Evolutionary conservation across 2,888 invertebrate genomes (phyloP), one percentile per base, ranked within the genome.

Genomic region (Rhagophthalmus giganteus): DNA sequence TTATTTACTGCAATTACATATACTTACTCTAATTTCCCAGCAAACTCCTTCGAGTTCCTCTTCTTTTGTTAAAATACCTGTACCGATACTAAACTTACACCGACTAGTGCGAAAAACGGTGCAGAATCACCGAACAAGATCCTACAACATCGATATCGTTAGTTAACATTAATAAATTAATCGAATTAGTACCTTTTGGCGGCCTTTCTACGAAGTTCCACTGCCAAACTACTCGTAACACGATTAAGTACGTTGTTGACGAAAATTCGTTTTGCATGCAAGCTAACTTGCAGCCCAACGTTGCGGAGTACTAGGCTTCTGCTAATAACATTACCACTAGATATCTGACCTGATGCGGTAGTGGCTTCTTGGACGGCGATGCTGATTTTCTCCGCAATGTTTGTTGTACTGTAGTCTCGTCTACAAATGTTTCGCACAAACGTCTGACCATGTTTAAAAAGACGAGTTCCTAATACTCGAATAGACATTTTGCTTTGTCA

Each of bases 41-140:
- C 88, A 89, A 26, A 89, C 81, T 28, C 85, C 85, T 74, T 89
- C 88, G 16, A 87, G 70, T 74, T 89, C 87, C 69, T 88, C 87
- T 64, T 88, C 86, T 66, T 85, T 86, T 1, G 87, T 87, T 14
- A 90, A 69, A 50, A 88, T 81, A 10, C 88, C 87, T 34, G 83
- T 81, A 2, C 87, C 87, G 87, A 84, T 6, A 87, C 87, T 60
- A 88, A 72, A 46, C 86, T 86, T 0, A 88, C 82, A 3, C 88
- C 86, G 47, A 88, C 84, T 10, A 88, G 70, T 3, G 88, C 87
- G 66, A 88, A 86, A 62, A 88, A 86, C 2, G 88, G 87, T 5
- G 81, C 81, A 0, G 87, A 84, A 70, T 87, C 84, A 0, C 87
- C 87, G 69, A 80, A 83, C 28, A 85, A 77, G 2, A 86, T 76